These are phyloP conservation scores for Eumeta japonica DNA, from an alignment of 1,140 invertebrate genomes.

Conservation along the genomic window DNA sequence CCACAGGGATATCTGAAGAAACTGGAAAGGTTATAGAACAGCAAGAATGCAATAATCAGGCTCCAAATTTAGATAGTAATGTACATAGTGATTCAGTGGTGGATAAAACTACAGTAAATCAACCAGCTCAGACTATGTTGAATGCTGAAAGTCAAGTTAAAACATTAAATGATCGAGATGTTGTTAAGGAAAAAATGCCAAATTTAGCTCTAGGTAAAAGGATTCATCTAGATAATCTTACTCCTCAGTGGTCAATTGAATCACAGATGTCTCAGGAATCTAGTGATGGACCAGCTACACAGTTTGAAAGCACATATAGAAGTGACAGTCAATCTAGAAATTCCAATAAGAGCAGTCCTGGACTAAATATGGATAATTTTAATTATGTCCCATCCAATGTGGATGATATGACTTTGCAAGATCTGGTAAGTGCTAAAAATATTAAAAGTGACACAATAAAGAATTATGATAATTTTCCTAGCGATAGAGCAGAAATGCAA, in stretches of 20 bases:
- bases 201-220: slow-evolving; percentile 45
- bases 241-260: slow-evolving; percentile 63
- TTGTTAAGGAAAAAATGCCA: slow-evolving; percentile 40
- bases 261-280: slow-evolving; percentile 63
- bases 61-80: slow-evolving; percentile 8
- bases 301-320: slow-evolving; percentile 59
- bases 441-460: not conserved
- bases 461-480: slow-evolving; percentile 38
- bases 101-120: slow-evolving; percentile 15
- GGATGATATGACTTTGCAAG: no score
- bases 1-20: no score
- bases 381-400: no score
- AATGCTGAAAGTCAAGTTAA: slow-evolving; percentile 15
- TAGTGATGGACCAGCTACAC: slow-evolving; percentile 56
- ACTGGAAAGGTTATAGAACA: slow-evolving; percentile 6
- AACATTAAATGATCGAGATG: slow-evolving; percentile 42
- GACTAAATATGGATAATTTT: slow-evolving; percentile 37
- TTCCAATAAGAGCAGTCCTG: slow-evolving; percentile 52
- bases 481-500: slow-evolving; percentile 23
- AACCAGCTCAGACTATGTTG: slow-evolving; percentile 3
- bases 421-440: not conserved
- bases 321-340: slow-evolving; percentile 60
- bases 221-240: slow-evolving; percentile 50
- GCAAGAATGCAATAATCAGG: slow-evolving; percentile 6
- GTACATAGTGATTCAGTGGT: slow-evolving; percentile 11